Conservation (phyloP, 2,888 invertebrate genomes). For the Ommatoiulus sabulosus region DNA sequence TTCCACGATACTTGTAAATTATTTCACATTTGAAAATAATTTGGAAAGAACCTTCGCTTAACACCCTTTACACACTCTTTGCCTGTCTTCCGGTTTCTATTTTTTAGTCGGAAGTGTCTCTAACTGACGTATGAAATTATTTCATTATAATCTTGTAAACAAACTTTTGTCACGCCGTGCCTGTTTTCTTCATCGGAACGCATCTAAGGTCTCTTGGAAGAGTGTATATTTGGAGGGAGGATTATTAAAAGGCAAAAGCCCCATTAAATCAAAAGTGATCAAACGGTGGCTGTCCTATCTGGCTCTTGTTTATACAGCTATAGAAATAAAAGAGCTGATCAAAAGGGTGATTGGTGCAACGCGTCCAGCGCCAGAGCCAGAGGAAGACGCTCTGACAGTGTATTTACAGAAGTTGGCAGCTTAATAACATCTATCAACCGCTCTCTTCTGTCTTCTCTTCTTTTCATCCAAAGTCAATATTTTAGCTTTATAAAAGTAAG, state of each 20-base stretch:
- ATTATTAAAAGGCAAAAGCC: slow-evolving; percentile 42
- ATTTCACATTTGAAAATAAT: too few relatives aligned
- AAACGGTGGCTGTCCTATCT: slow-evolving; percentile 38
- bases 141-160: too few relatives aligned
- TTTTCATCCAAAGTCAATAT: slow-evolving; percentile 48
- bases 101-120: too few relatives aligned
- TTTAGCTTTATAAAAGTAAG: slow-evolving; percentile 38
- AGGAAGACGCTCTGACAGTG: neutral
- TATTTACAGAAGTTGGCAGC: slow-evolving; percentile 44
- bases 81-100: too few relatives aligned
- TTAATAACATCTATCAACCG: slow-evolving; percentile 41
- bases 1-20: too few relatives aligned
- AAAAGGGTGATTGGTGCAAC: slow-evolving; percentile 29
- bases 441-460: slow-evolving; percentile 29
- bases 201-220: neutral
- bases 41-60: too few relatives aligned
- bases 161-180: too few relatives aligned
- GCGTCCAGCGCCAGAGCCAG: neutral
- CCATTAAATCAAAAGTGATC: slow-evolving; percentile 36
- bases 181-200: too few relatives aligned
- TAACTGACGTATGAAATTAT: too few relatives aligned
- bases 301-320: slow-evolving; percentile 26
- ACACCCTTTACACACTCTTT: too few relatives aligned
- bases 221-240: slow-evolving; percentile 20
- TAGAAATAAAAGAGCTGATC: slow-evolving; percentile 39